Evolutionary conservation across 2,113 vertebrate species (phyloP).

Genomic region (Lucifuga dentata): DNA sequence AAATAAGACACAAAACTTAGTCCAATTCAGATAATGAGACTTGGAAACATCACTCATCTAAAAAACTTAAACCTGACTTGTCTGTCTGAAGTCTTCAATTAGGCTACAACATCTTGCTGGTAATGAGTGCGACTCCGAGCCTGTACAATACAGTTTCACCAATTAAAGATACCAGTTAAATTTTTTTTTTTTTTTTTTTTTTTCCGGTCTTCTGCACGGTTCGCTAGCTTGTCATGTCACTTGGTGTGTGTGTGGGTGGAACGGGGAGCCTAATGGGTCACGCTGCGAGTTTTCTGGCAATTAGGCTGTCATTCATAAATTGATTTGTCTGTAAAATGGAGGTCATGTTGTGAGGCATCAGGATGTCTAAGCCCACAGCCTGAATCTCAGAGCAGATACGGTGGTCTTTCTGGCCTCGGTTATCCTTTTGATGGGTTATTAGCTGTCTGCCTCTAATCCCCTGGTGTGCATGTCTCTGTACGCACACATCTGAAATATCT

Average conservation of each 20-base stretch:
- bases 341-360: slow-evolving; percentile 56
- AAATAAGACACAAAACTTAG: slow-evolving; percentile 13
- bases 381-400: slow-evolving; percentile 20
- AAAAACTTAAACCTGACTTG: slow-evolving; percentile 23
- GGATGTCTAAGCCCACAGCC: slow-evolving; percentile 40
- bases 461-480: slow-evolving; percentile 46
- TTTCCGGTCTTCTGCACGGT: slow-evolving; percentile 11
- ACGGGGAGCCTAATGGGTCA: slow-evolving; percentile 57
- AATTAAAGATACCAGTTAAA: slow-evolving; percentile 37
- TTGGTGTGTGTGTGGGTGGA: slow-evolving; percentile 24
- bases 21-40: slow-evolving; percentile 39
- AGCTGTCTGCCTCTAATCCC: slow-evolving; percentile 57
- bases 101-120: slow-evolving; percentile 5
- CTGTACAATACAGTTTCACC: not conserved
- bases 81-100: slow-evolving; percentile 32
- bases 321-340: slow-evolving; percentile 74
- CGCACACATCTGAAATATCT: slow-evolving; percentile 30
- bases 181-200: slow-evolving; percentile 1
- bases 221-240: slow-evolving; percentile 41
- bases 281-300: slow-evolving; percentile 65
- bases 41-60: slow-evolving; percentile 29
- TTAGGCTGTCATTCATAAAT: slow-evolving; percentile 64
- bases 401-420: slow-evolving; percentile 45
- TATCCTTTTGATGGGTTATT: slow-evolving; percentile 74
- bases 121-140: slow-evolving; percentile 3